Evolutionary conservation across 2,888 invertebrate genomes (phyloP).

Genomic region (Tetragonisca angustula): DNA sequence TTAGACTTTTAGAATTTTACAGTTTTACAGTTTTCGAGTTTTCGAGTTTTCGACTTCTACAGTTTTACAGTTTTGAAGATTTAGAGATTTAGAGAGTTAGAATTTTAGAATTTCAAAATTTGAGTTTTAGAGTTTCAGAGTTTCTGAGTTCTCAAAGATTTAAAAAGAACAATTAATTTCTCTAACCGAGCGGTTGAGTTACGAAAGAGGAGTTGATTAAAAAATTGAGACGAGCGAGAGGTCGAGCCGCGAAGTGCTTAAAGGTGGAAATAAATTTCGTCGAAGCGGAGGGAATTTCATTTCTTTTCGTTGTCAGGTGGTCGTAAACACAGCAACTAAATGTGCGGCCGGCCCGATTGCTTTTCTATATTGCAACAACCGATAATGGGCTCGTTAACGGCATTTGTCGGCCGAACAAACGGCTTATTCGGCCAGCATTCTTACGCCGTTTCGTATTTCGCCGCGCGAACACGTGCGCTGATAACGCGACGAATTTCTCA

Average conservation of each 20-base stretch:
- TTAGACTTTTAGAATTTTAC: too few relatives aligned
- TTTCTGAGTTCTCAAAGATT: too few relatives aligned
- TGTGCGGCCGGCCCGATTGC: slow-evolving; percentile 34
- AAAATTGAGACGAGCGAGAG: not conserved
- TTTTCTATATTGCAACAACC: slow-evolving; percentile 38
- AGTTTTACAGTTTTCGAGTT: too few relatives aligned
- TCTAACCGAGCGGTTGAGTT: not conserved
- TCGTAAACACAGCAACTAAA: slow-evolving; percentile 29
- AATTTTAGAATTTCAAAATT: too few relatives aligned
- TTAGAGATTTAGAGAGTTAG: too few relatives aligned
- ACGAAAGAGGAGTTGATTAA: not conserved
- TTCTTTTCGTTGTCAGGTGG: slow-evolving; percentile 12
- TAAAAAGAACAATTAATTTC: not conserved
- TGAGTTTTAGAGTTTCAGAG: too few relatives aligned
- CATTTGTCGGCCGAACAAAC: slow-evolving; percentile 42
- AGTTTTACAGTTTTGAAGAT: too few relatives aligned
- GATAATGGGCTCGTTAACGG: slow-evolving; percentile 58
- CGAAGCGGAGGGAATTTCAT: not conserved
- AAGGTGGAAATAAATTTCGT: not conserved
- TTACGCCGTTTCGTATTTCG: slow-evolving; percentile 24
- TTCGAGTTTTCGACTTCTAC: too few relatives aligned
- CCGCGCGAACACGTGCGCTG: slow-evolving; percentile 8
- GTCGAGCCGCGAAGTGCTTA: not conserved
- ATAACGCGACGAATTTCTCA: slow-evolving; percentile 3
- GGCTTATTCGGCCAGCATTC: slow-evolving; percentile 35